Evolutionary conservation across 2,113 vertebrate species (phyloP), one percentile per base, ranked within the genome.

Genomic region (Oreocharis arfaki): DNA sequence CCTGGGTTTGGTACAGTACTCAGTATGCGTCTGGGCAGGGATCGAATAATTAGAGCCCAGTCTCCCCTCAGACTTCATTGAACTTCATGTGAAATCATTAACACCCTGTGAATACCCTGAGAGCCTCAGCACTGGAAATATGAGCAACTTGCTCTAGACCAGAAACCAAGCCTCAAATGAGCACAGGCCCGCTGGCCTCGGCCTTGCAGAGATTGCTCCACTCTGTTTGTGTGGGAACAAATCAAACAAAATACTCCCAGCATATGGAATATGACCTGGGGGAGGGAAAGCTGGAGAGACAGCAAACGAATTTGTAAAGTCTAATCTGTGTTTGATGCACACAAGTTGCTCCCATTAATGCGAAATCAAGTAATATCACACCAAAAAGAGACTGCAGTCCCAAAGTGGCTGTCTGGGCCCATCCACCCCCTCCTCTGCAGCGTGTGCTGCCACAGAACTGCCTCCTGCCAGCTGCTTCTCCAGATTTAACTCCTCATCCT

Each of bases 261-360:
- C 95, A 96, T 67, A 94, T 85, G 91, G 91, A 93, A 82, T 65
- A 73, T 81, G 96, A 93, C 65, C 86, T 76, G 92, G 92, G 84
- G 94, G 92, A 96, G 92, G 95, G 89, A 92, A 77, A 89, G 75
- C 69, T 93, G 92, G 69, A 93, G 70, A 95, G 74, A 89, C 53
- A 56, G 93, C 85, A 94, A 85, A 81, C 39, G 39, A 23, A 89
- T 94, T 80, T 95, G 85, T 55, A 22, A 55, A 89, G 77, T 55
- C 69, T 87, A 33, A 84, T 81, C 80, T 93, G 56, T 77, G 68
- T 94, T 90, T 93, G 89, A 94, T 86, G 85, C 71, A 88, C 35
- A 60, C 56, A 91, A 90, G 84, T 67, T 77, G 79, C 88, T 96
- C 52, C 76, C 73, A 78, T 93, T 94, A 96, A 94, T 17, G 64